Evolutionary conservation across 2,888 invertebrate species (phyloP).

Genomic region (Branchellion lobata): DNA sequence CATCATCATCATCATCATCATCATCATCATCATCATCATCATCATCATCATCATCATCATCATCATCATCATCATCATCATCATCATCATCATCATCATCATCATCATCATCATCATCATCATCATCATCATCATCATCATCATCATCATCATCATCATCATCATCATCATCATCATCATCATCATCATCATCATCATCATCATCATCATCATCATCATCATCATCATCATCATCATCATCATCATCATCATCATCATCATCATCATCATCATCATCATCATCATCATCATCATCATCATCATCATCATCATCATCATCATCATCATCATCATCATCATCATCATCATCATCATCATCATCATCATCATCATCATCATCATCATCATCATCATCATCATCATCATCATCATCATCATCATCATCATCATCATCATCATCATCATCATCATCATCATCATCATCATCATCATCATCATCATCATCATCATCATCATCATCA

Average conservation of each 20-base stretch:
- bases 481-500: slow-evolving; percentile 30
- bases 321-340: slow-evolving; percentile 38
- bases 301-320: slow-evolving; percentile 17
- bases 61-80: background rate
- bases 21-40: slow-evolving; percentile 18
- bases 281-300: background rate
- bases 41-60: slow-evolving; percentile 21
- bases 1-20: slow-evolving; percentile 35
- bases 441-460: slow-evolving; percentile 14
- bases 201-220: background rate
- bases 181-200: slow-evolving; percentile 35
- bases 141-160: slow-evolving; percentile 33
- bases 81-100: slow-evolving; percentile 17
- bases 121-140: slow-evolving; percentile 34
- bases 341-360: slow-evolving; percentile 38
- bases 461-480: slow-evolving; percentile 8
- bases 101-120: slow-evolving; percentile 26
- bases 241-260: background rate
- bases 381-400: slow-evolving; percentile 27
- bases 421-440: slow-evolving; percentile 11
- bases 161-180: slow-evolving; percentile 17
- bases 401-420: slow-evolving; percentile 1
- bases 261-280: background rate
- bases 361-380: slow-evolving; percentile 20
- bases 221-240: too few species aligned